A percentile compares a stretch with the other conserved stretches of the same genome.
phyloP scores from a whole-genome alignment of 2,797 vertebrate genomes.

The Gadopsis marmoratus region DNA sequence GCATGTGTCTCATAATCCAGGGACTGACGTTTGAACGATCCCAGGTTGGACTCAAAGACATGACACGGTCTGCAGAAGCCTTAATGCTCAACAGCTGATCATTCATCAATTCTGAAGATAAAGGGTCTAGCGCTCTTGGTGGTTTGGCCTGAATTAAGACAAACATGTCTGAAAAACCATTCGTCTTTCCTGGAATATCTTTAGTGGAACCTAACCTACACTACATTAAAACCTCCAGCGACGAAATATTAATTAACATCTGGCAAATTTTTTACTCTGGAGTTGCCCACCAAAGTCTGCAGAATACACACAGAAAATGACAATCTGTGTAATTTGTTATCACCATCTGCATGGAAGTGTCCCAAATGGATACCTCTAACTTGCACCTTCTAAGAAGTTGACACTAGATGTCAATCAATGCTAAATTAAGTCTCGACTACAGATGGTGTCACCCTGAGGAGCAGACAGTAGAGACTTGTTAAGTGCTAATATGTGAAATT shows the following conservation, averaged over 20 bases:
- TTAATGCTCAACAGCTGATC: conserved; percentile 18
- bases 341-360: conserved; percentile 40
- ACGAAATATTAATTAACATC: conserved; percentile 52
- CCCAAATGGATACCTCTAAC: conserved; percentile 27
- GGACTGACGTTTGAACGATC: conserved; percentile 18
- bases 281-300: conserved; percentile 1
- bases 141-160: conserved; percentile 30
- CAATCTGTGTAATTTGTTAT: conserved; percentile 42
- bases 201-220: background rate
- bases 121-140: background rate
- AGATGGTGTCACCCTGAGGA: conserved; percentile 42
- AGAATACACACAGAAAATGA: conserved; percentile 23
- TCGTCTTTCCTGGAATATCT: conserved; percentile 7
- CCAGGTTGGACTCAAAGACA: conserved; percentile 40
- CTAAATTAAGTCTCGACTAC: conserved; percentile 35
- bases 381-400: conserved; percentile 53
- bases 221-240: background rate
- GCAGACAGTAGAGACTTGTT: conserved; percentile 16
- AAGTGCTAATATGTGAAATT: conserved; percentile 30
- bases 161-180: conserved; percentile 20
- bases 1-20: conserved; percentile 54
- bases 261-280: conserved; percentile 11
- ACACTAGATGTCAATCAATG: conserved; percentile 49
- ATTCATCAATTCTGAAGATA: conserved; percentile 20
- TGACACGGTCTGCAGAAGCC: conserved; percentile 16